Conservation (phyloP, 2,797 vertebrate species). For the Danio albolineatus region DNA sequence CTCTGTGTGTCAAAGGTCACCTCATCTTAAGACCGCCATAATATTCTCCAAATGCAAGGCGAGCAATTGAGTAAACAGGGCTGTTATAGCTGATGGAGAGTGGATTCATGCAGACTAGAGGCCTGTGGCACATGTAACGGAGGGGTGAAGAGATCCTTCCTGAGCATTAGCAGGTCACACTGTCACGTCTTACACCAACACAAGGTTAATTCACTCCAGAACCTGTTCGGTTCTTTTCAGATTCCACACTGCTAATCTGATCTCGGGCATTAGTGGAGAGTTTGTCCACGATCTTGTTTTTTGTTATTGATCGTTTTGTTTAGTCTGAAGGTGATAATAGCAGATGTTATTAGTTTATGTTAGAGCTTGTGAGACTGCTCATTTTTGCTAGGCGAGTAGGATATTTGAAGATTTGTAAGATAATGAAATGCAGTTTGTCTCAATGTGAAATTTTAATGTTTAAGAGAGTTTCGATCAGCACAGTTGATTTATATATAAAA, state of each 20-base stretch:
- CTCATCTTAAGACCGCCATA: conserved; percentile 44
- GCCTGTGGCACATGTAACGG: conserved; percentile 40
- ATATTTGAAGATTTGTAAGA: too few species aligned
- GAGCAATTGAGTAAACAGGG: conserved; percentile 51
- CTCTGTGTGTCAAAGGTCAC: conserved; percentile 58
- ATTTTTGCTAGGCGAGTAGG: neutral
- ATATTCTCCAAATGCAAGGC: conserved; percentile 46
- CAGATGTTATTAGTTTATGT: conserved; percentile 22
- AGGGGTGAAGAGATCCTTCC: conserved; percentile 52
- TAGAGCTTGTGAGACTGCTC: neutral
- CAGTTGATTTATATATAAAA: too few species aligned
- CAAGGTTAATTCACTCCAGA: conserved; percentile 48
- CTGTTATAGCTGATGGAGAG: conserved; percentile 50
- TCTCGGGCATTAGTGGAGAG: conserved; percentile 40
- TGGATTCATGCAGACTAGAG: conserved; percentile 27
- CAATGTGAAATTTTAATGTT: too few species aligned
- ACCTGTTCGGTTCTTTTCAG: neutral
- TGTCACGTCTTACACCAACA: conserved; percentile 14
- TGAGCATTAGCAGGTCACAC: conserved; percentile 46
- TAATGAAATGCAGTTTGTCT: too few species aligned
- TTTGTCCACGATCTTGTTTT: conserved; percentile 22
- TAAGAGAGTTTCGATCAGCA: too few species aligned
- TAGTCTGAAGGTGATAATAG: conserved; percentile 44
- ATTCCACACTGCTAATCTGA: conserved; percentile 29
- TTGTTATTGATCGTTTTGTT: conserved; percentile 29